phyloP scores from a whole-genome alignment of 2,888 invertebrate species.

The Lathronympha strigana region DNA sequence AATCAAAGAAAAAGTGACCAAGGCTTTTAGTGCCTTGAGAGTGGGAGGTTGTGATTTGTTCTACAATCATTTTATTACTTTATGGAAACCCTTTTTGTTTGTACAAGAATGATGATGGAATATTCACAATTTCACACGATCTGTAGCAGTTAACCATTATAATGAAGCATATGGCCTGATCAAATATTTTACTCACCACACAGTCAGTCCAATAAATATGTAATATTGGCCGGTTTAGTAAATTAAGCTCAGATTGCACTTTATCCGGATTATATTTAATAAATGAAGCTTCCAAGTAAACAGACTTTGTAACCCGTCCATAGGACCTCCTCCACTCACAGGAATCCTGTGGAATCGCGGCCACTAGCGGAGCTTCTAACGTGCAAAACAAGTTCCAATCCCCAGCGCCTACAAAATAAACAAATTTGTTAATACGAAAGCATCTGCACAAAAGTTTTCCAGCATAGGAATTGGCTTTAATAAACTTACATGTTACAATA shows the following conservation, averaged over 20 bases:
- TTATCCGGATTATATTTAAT: conserved; percentile 90
- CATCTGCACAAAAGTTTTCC: not conserved
- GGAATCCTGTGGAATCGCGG: conserved; percentile 93
- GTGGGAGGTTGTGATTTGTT: no score
- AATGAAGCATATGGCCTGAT: not conserved
- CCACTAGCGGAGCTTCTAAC: conserved; percentile 90
- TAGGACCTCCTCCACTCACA: conserved; percentile 97
- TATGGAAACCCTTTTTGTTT: not conserved
- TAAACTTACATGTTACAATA: conserved; percentile 88
- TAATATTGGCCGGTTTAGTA: conserved; percentile 94
- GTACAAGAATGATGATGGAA: not conserved
- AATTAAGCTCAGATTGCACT: conserved; percentile 89
- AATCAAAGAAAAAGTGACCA: conserved; percentile 30
- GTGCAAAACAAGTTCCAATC: conserved; percentile 93
- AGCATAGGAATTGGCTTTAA: conserved; percentile 14
- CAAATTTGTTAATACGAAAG: conserved; percentile 24
- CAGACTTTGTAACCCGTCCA: conserved; percentile 93
- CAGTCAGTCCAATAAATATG: conserved; percentile 98
- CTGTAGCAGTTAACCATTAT: no score
- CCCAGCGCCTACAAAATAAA: conserved; percentile 88
- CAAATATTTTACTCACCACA: conserved; percentile 85
- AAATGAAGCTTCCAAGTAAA: conserved; percentile 92
- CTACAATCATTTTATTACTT: no score
- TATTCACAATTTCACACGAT: no score
- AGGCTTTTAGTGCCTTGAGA: no score